Evolutionary conservation across 92 coral and sea anemone genomes (phyloP), one percentile per base, ranked within the genome.

Genomic region (Isaurus tuberculatus): DNA sequence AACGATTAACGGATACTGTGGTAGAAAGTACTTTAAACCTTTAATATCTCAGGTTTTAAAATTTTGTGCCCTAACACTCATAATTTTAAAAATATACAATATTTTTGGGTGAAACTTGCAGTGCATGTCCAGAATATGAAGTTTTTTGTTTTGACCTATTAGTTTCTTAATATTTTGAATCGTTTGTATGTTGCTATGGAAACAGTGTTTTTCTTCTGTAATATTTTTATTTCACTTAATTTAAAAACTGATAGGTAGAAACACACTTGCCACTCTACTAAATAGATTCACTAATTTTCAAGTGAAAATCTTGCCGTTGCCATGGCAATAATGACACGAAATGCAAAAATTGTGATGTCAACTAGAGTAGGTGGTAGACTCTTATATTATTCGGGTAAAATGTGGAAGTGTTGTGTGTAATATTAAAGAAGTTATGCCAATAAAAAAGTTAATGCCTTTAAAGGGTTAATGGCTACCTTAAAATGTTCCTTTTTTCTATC

Each of bases 1-100:
- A 55, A 55, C 64, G n/a, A n/a, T 70, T 37, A 70, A 43, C 40
- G 75, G 8, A 40, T 31, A 70, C 16, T 70, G 23, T 15, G 7
- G 75, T 16, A 70, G 75, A 70, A 70, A 70, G 40, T 70, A 70
- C 75, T 70, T 70, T 37, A 70, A 37, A 25, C 75, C 55, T n/a
- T 70, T 70, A 70, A 70, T 68, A 68, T 31, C 48, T 32, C 46
- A 27, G n/a, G n/a, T n/a, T n/a, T n/a, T n/a, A n/a, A n/a, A n/a
- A n/a, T n/a, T n/a, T n/a, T n/a, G n/a, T n/a, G n/a, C n/a, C n/a
- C n/a, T n/a, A n/a, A n/a, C n/a, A n/a, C n/a, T n/a, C n/a, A n/a
- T n/a, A n/a, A n/a, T n/a, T n/a, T n/a, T n/a, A n/a, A n/a, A n/a
- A n/a, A n/a, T n/a, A n/a, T n/a, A n/a, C n/a, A n/a, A n/a, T n/a